Conservation (phyloP, 1,140 invertebrate genomes). For the Carcinoscorpius rotundicauda region DNA sequence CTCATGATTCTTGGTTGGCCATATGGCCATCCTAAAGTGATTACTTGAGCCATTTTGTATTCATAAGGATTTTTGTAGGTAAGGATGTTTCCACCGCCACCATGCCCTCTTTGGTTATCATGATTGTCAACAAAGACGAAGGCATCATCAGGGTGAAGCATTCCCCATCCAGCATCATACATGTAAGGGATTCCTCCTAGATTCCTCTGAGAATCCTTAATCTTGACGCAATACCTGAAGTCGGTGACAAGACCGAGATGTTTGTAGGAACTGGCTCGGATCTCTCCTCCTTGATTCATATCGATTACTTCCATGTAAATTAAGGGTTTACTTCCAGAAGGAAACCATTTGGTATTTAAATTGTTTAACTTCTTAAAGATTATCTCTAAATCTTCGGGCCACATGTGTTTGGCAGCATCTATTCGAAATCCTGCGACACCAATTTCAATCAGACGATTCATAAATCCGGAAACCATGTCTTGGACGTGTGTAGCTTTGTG, state of each 20-base stretch:
- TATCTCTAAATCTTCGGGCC: slow-evolving; percentile 51
- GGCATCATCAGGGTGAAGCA: slow-evolving; percentile 29
- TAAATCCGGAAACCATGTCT: slow-evolving; percentile 48
- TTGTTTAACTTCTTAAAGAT: slow-evolving; percentile 48
- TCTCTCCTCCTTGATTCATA: slow-evolving; percentile 44
- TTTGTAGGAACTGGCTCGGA: slow-evolving; percentile 50
- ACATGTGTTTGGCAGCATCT: slow-evolving; percentile 70
- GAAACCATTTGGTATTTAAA: slow-evolving; percentile 46
- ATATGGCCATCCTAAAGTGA: slow-evolving; percentile 63
- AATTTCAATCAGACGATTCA: slow-evolving; percentile 54
- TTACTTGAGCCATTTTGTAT: slow-evolving; percentile 49
- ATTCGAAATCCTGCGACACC: slow-evolving; percentile 62
- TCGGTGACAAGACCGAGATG: slow-evolving; percentile 55
- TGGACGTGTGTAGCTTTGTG: slow-evolving; percentile 50
- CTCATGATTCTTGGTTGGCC: slow-evolving; percentile 62
- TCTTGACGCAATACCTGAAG: slow-evolving; percentile 50
- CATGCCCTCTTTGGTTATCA: slow-evolving; percentile 53
- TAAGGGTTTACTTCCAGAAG: slow-evolving; percentile 43
- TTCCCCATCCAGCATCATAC: slow-evolving; percentile 29
- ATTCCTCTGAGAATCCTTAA: slow-evolving; percentile 29
- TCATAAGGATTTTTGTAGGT: slow-evolving; percentile 40
- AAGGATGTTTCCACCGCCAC: slow-evolving; percentile 40
- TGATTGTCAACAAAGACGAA: slow-evolving; percentile 46
- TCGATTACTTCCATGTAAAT: slow-evolving; percentile 75
- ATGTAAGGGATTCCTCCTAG: too few relatives aligned